These are phyloP conservation scores for Carettochelys insculpta DNA, from an alignment of 2,113 vertebrate genomes.

Conservation along the genomic window DNA sequence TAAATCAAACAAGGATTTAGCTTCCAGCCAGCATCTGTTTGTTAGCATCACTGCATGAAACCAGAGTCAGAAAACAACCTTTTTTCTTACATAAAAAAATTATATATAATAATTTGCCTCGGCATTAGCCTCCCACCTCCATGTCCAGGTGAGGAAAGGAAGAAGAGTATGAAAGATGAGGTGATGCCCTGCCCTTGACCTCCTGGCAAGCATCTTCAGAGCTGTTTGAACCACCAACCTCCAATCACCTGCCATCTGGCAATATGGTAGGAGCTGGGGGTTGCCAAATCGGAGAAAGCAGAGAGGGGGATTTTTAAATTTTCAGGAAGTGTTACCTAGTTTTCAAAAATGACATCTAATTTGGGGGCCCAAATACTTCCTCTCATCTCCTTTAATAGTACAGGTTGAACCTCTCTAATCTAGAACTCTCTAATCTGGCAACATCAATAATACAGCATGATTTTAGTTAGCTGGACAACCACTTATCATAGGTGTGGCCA, in stretches of 20 bases:
- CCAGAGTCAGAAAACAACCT: fast-evolving
- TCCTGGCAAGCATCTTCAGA: not conserved
- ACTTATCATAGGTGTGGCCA: too few species aligned
- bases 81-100: not conserved
- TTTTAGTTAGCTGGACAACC: too few species aligned
- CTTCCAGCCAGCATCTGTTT: not conserved
- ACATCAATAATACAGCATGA: too few species aligned
- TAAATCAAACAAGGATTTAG: not conserved
- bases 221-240: not conserved
- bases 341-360: not conserved
- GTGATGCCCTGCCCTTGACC: not conserved
- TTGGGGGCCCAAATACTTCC: not conserved
- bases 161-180: not conserved
- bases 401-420: too few species aligned
- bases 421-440: too few species aligned
- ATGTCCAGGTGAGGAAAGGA: not conserved
- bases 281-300: not conserved
- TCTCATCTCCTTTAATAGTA: not conserved
- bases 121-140: not conserved
- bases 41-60: not conserved
- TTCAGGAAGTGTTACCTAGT: not conserved
- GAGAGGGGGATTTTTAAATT: not conserved
- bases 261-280: not conserved
- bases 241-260: not conserved
- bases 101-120: not conserved